Base-by-base conservation (phyloP, 2,888 invertebrate species). In the Heliconius erato region DNA sequence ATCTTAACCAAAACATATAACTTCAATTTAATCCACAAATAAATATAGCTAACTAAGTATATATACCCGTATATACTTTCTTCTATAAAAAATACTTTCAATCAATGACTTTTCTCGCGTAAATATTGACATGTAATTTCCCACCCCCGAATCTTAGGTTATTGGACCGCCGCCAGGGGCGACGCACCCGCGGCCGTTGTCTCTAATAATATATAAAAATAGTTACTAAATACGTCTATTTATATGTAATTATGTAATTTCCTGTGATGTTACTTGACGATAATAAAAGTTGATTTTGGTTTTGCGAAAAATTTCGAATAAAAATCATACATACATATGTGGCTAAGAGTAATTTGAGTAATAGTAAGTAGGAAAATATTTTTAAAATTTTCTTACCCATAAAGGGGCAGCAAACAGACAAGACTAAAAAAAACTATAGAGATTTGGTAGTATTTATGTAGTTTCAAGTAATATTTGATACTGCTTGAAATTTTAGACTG, bases 121-220 rank as follows among this genome's bases (percentile, higher is more conserved):
- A 68, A 78, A 79, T 63, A 78, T 81, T 82, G 82, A 81, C 80
- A 82, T 80, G 84, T 85, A 79, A 83, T 83, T 85, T 84, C 81
- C 81, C 83, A 87, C 86, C 88, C 87, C 86, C 85, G 82, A 82
- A 82, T 82, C 83, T 87, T 88, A 86, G 87, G 87, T 86, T 87
- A 83, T 87, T 89, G 89, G 89, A 84, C 85, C 71, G 78, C 77
- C 83, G 88, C 87, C 90, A 89, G 88, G 87, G 86, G 88, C 90
- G 89, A 83, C 88, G 89, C 86, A 84, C 89, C 87, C 86, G 83
- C 85, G 88, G 86, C 83, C 87, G 85, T 87, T 87, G 86, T 87
- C 86, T 85, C 82, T 79, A 68, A 44, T 63, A 83, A 78, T 81
- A 84, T 84, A 86, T 87, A 84, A 85, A 89, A 88, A 88, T 88